Evolutionary conservation across 2,797 vertebrate species (phyloP), one percentile per base, ranked within the genome.

Genomic region (Sebastes itinus): DNA sequence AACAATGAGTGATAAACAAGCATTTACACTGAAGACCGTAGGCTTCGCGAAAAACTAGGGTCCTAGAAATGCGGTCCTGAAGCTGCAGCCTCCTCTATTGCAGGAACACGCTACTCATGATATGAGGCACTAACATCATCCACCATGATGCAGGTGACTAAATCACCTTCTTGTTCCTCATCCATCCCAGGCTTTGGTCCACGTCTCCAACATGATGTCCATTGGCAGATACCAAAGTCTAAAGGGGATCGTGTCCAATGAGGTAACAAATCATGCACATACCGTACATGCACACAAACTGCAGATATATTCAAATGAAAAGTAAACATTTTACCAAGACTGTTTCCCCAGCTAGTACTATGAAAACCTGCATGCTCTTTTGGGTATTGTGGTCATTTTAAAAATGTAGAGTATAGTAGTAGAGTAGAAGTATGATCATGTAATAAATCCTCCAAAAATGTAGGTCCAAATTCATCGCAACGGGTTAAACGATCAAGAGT

Each of bases 191-290:
- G 93, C 92, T 8, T 72, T 94, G 78, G 87, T 94, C 54, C 89
- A 92, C 0, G 67, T 94, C 32, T 94, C 94, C 62, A 30, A 33
- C 46, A 65, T 88, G 82, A 89, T 94, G 88, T 94, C 92, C 83
- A 85, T 25, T 2, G 87, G 91, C 23, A 68, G 60, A 22, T 94
- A 92, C 79, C 74, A 78, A 8, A 77, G 72, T 58, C 78, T 94
- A 8, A 84, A 61, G 14, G 91, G 90, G n/a, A 38, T 91, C 0
- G 67, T 93, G 70, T 94, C 94, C 59, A 70, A 35, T 1, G 90
- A 95, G 93, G 94, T 94, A 81, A 81, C 25, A 20, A 2, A 7
- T 61, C 12, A n/a, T 4, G 4, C 27, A 74, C 20, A 54, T 3
- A 16, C 5, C 20, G 6, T 1, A 16, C 55, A 69, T 18, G 4